Percentiles rank a stretch among this genome's conserved stretches.
Conservation (phyloP, 2,113 vertebrate genomes). For the Glaucidium brasilianum region DNA sequence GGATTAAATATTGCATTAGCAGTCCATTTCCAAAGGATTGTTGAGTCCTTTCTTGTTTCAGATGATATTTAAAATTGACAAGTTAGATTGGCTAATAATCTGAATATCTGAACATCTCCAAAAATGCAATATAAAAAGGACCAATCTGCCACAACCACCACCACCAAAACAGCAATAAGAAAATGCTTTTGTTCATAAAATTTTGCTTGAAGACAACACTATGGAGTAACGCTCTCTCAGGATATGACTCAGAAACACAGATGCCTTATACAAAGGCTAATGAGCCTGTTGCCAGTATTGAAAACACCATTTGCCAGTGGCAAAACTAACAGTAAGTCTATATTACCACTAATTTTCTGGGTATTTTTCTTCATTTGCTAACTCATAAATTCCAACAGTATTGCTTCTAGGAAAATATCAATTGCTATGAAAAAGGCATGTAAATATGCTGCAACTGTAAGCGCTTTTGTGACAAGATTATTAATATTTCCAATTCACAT, state of each 20-base stretch:
- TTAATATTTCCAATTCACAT: conserved; percentile 32
- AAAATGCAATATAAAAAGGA: not conserved
- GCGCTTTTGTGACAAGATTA: conserved; percentile 1
- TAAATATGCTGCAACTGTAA: conserved; percentile 8
- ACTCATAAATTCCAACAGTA: conserved; percentile 4
- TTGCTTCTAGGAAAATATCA: conserved; percentile 8
- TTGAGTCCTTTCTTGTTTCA: not conserved
- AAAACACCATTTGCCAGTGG: not conserved
- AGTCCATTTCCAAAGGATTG: conserved; percentile 12
- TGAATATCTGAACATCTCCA: not conserved
- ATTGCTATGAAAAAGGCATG: not conserved
- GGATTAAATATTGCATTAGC: conserved; percentile 42
- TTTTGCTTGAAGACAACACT: not conserved
- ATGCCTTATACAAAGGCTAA: not conserved
- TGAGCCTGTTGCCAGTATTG: not conserved
- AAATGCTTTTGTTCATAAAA: not conserved
- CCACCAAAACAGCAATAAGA: not conserved
- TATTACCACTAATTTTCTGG: not conserved
- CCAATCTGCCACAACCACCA: not conserved
- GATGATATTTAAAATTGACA: not conserved
- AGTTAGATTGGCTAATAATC: not conserved
- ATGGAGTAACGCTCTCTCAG: not conserved
- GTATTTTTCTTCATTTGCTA: conserved; percentile 11
- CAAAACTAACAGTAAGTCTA: conserved; percentile 10
- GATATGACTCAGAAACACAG: not conserved